Conservation (phyloP, 2,113 vertebrate species). For the Elanoides forficatus region DNA sequence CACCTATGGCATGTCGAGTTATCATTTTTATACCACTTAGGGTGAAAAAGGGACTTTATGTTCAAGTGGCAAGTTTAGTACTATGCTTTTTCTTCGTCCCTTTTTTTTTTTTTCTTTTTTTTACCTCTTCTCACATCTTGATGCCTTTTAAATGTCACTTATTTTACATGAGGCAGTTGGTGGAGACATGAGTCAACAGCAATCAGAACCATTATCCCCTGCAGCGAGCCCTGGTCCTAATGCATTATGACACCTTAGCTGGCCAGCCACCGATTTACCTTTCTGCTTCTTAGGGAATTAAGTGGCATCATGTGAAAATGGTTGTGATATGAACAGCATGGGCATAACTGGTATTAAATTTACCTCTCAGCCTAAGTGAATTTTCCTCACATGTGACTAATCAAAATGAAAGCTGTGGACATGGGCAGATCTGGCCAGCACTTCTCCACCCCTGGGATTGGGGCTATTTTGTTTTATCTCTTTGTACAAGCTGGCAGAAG, state of each 20-base stretch:
- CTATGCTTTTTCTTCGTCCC: conserved; percentile 54
- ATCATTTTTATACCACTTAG: conserved; percentile 81
- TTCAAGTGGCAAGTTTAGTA: conserved; percentile 80
- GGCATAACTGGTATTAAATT: conserved; percentile 92
- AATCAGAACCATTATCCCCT: conserved; percentile 93
- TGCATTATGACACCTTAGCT: conserved; percentile 87
- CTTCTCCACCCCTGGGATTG: conserved; percentile 82
- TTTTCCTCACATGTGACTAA: conserved; percentile 92
- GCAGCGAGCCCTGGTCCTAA: conserved; percentile 84
- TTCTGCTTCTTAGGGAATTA: conserved; percentile 93
- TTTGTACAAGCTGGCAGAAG: conserved; percentile 87
- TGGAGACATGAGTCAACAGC: conserved; percentile 87
- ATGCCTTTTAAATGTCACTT: conserved; percentile 94
- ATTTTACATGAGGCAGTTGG: conserved; percentile 92
- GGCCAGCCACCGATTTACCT: conserved; percentile 86
- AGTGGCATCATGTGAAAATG: conserved; percentile 95
- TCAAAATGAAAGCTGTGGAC: conserved; percentile 95
- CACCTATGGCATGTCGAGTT: conserved; percentile 81
- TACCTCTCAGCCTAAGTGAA: conserved; percentile 93
- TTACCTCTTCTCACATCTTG: conserved; percentile 86
- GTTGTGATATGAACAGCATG: conserved; percentile 98
- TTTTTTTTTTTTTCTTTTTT: conserved; percentile 52
- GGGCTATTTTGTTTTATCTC: conserved; percentile 91
- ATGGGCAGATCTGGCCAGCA: conserved; percentile 84
- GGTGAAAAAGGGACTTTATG: conserved; percentile 69